Evolutionary conservation across 1,140 invertebrate species (phyloP), one percentile per base, ranked within the genome.

Genomic region (Notospermus geniculatus): DNA sequence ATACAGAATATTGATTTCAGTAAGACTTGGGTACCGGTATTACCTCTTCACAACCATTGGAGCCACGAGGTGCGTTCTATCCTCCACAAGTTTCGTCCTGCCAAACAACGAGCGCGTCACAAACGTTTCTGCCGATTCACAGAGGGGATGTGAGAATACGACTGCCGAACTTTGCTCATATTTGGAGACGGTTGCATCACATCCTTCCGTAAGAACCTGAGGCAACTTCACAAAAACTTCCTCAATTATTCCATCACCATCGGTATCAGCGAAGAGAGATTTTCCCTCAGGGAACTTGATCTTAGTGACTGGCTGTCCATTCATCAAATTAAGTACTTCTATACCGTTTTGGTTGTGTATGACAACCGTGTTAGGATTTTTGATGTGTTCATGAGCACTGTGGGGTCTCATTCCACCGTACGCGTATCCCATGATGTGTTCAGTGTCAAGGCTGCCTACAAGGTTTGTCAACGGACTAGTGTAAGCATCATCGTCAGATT

Each of bases 331-430:
- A 55, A 78, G 46, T 1, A 77, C 71, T 60, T 76, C 74, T 2
- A 76, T 28, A 13, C 76, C 74, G 30, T 71, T 67, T 23, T 74
- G 70, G 54, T 70, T 71, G 50, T 72, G 71, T 4, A 74, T 73
- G 11, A 75, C 65, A 17, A 78, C 62, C 22, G 68, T 69, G 54
- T 76, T 76, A 7, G 74, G 69, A 52, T 75, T 72, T 17, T 58
- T 25, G 4, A 73, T 62, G 55, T 75, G 74, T 63, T 74, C 73
- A 54, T 65, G 58, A 36, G 69, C 64, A 55, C 67, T 75, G 60
- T 77, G 76, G 17, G 76, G 76, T 39, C 74, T 63, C 1, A 74
- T 73, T 13, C 75, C 75, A n/a, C 76, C 76, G 65, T 77, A 77
- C 19, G 75, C 72, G 63, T 76, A 74, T 1, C 75, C 74, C 39